Evolutionary conservation across 1,140 invertebrate genomes (phyloP), one percentile per base, ranked within the genome.

Genomic region (Saccostrea echinata): DNA sequence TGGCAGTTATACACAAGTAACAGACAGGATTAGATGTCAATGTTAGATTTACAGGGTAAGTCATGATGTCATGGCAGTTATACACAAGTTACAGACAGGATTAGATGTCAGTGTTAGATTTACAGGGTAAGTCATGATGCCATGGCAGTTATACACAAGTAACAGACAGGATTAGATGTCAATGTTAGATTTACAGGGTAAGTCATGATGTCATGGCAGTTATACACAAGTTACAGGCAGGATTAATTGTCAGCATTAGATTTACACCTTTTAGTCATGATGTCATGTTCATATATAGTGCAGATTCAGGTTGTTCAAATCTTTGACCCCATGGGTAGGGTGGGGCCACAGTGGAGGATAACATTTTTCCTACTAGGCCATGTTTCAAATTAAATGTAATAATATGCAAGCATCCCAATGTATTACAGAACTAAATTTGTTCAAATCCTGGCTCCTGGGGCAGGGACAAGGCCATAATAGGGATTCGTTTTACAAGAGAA

Each of bases 21-120:
- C 43, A 6, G 43, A 6, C 9, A 51, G n/a, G 51, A 27, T n/a
- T 0, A 43, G n/a, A 30, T 84, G 9, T 18, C 52, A 84, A 21
- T 55, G 52, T 24, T 18, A 84, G 83, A 57, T 55, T 24, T 33
- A 30, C 16, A 24, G 53, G 52, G 51, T 16, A 52, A 51, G n/a
- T 53, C n/a, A 84, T 30, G 0, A 21, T 8, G 18, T 33, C 9
- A 16, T 80, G 21, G 1, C 27, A 80, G 3, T 43, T 9, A 24
- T 80, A 18, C 0, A 16, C 43, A 43, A 43, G 16, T 80, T 64
- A 71, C 16, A 53, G 24, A 27, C 11, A 27, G 27, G 43, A 82
- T 92, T 96, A 27, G 96, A 96, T 94, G 96, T 96, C 16, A 96
- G 96, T 94, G 95, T 96, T 21, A 95, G 94, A 92, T 96, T 96